Evolutionary conservation across 2,888 invertebrate species (phyloP).

Genomic region (Tortricodes alternella): DNA sequence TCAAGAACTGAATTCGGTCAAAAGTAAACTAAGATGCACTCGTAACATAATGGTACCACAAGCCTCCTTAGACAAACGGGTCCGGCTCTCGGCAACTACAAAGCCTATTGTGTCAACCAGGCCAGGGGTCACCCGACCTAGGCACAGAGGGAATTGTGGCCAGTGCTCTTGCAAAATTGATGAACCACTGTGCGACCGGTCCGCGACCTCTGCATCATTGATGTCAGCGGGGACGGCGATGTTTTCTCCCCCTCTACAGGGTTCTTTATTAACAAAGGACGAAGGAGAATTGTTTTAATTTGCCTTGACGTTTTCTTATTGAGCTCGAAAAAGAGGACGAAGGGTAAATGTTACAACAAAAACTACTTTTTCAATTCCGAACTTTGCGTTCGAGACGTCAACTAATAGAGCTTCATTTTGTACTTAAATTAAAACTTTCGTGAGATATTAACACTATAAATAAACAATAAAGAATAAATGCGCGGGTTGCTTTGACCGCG

Average conservation of each 20-base stretch:
- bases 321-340: neutral
- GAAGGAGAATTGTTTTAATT: neutral
- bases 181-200: conserved; percentile 19
- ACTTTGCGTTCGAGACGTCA: too few species aligned
- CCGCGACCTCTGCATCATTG: conserved; percentile 29
- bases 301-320: neutral
- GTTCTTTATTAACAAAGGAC: neutral
- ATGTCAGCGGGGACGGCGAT: conserved; percentile 10
- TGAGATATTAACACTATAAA: too few species aligned
- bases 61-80: neutral
- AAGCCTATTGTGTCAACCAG: conserved; percentile 22
- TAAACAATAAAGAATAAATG: too few species aligned
- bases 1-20: too few species aligned
- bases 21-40: neutral
- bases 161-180: conserved; percentile 29
- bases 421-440: too few species aligned
- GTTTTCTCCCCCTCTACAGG: conserved; percentile 7
- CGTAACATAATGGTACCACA: neutral
- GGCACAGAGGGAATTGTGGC: conserved; percentile 22
- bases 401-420: too few species aligned
- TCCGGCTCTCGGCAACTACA: conserved; percentile 3
- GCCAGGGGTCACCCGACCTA: conserved; percentile 11
- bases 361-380: too few species aligned
- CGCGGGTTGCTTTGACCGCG: too few species aligned
- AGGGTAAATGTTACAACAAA: too few species aligned